phyloP scores from a whole-genome alignment of 2,797 vertebrate genomes.

The Coregonus suidteri region DNA sequence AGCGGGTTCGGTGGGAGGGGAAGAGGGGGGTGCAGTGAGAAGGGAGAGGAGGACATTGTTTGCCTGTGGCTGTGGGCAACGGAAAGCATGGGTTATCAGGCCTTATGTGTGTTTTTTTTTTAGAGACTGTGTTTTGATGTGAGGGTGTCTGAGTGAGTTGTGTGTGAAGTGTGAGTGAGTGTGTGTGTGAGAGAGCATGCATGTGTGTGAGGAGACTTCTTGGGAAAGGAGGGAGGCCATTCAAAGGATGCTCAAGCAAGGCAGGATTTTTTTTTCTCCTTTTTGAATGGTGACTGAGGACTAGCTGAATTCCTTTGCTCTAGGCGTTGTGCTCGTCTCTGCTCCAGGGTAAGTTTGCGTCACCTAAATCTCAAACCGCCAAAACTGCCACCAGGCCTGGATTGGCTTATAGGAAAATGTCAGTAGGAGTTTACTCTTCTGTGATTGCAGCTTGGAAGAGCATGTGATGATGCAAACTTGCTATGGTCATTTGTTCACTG shows the following conservation, averaged over 20 bases:
- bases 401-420: constrained; percentile 56
- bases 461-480: constrained; percentile 49
- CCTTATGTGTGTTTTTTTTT: constrained; percentile 63
- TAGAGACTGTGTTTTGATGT: constrained; percentile 71
- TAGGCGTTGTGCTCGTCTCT: constrained; percentile 59
- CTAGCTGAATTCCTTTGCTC: constrained; percentile 75
- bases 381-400: constrained; percentile 63
- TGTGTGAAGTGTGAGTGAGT: constrained; percentile 50
- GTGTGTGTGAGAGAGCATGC: constrained; percentile 44
- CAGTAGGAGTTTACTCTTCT: constrained; percentile 53
- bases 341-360: constrained; percentile 74
- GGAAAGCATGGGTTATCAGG: constrained; percentile 79
- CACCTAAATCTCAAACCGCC: constrained; percentile 66
- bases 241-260: constrained; percentile 80
- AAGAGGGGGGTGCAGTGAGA: constrained; percentile 61
- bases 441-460: constrained; percentile 38
- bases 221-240: constrained; percentile 58
- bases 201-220: constrained; percentile 48
- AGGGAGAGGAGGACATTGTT: constrained; percentile 81
- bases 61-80: constrained; percentile 81
- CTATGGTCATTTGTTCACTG: constrained; percentile 20
- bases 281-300: constrained; percentile 75
- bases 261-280: constrained; percentile 63
- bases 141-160: constrained; percentile 66
- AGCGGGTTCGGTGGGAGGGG: constrained; percentile 76